Base-by-base conservation (phyloP, 2,888 invertebrate species). In the Brenthis hecate region DNA sequence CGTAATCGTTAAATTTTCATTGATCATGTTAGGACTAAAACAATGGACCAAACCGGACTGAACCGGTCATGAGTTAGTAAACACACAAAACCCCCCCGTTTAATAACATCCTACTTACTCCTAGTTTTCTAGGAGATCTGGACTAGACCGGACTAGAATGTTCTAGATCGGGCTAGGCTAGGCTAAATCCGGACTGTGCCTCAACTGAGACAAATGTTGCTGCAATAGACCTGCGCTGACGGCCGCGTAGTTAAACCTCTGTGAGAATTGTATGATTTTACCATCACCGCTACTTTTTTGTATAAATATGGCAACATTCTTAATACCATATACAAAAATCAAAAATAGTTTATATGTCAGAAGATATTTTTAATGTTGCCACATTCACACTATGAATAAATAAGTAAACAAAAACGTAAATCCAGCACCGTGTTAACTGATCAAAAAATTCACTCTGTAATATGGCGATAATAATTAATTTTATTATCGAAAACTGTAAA, bases 221-320 rank as follows among this genome's bases (percentile, higher is more conserved):
- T 92, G 93, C 89, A 93, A 89, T 74, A 92, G 88, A 77, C 93
- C 93, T 71, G 92, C 91, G 88, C 82, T 92, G 84, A 91, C 91
- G 77, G 92, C 85, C 84, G 92, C 92, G 91, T 93, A 93, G 92
- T 92, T 92, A 92, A 93, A 92, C 88, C 91, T 91, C 93, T 93
- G 93, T 81, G 89, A 88, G 86, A 87, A 77, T 75, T 71, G 85
- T 82, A 81, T 78, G 84, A 82, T 85, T 85, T 90, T 89, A 92
- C 92, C 92, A 87, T 88, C 92, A 92, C 92, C 92, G 80, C 72
- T 74, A 75, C 76, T 75, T 72, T 66, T 70, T 62, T 53, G 54
- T 65, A 66, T 77, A 72, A 74, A 82, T 82, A 75, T 87, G 84
- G 87, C 85, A 87, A 85, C 82, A 85, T 75, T 69, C 36, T 56